Conservation (phyloP, 2,888 invertebrate genomes). For the Neelides folsomi region DNA sequence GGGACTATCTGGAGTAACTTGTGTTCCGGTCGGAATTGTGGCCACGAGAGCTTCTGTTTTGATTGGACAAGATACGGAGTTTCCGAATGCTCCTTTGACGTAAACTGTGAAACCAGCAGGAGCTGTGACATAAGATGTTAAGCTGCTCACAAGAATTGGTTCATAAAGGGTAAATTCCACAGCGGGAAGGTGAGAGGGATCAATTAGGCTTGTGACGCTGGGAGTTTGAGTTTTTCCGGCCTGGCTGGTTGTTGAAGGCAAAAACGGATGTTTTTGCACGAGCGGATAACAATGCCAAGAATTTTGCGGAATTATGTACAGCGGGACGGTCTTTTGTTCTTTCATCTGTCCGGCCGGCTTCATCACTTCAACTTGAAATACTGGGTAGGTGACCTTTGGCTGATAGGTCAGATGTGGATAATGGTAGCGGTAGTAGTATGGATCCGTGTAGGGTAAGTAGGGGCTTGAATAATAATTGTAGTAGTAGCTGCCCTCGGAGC, state of each 20-base stretch:
- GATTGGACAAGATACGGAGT: slow-evolving; percentile 8
- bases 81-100: slow-evolving; percentile 8
- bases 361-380: slow-evolving; percentile 26
- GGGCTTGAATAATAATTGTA: no score
- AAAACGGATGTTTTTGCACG: slow-evolving; percentile 5
- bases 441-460: no score
- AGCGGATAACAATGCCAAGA: slow-evolving; percentile 16
- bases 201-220: slow-evolving; percentile 12
- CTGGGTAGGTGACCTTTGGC: slow-evolving; percentile 2
- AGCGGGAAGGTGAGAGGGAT: slow-evolving; percentile 27
- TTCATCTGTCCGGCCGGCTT: slow-evolving; percentile 24
- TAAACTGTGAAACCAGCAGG: slow-evolving; percentile 24
- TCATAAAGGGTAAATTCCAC: slow-evolving; percentile 27
- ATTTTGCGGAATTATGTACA: slow-evolving; percentile 27
- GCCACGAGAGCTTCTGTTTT: slow-evolving; percentile 12
- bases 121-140: slow-evolving; percentile 18
- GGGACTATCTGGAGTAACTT: slow-evolving; percentile 11
- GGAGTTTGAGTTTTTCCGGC: slow-evolving; percentile 1
- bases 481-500: no score
- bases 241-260: slow-evolving; percentile 4
- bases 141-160: slow-evolving; percentile 17
- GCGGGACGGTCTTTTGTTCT: slow-evolving; percentile 23
- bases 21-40: slow-evolving; percentile 13
- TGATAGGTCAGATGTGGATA: no score
- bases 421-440: no score